These are phyloP conservation scores for Motacilla tschutschensis DNA, from an alignment of 2,113 vertebrate species.

Conservation along the genomic window DNA sequence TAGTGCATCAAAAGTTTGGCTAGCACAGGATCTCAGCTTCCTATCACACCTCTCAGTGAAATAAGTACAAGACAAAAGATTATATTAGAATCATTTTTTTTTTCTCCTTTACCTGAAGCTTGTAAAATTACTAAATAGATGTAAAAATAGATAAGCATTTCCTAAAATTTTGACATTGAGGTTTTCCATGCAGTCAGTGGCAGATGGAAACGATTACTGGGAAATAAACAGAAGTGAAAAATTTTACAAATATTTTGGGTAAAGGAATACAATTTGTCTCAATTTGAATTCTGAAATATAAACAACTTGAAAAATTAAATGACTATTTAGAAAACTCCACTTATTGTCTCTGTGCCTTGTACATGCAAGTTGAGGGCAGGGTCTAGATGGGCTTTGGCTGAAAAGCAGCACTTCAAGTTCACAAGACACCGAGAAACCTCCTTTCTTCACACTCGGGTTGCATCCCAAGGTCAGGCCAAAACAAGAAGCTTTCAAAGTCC, in stretches of 20 bases:
- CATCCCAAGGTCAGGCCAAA: neutral
- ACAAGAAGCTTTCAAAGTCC: neutral
- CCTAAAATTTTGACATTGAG: neutral
- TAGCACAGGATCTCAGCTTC: neutral
- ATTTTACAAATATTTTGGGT: neutral
- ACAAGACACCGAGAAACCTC: neutral
- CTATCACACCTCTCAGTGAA: neutral
- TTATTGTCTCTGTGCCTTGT: neutral
- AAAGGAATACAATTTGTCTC: neutral
- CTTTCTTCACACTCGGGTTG: neutral
- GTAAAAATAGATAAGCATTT: neutral
- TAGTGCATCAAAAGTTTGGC: neutral
- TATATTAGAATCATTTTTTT: neutral
- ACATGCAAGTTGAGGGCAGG: neutral
- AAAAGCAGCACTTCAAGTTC: neutral
- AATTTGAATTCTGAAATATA: neutral
- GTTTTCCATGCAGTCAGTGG: neutral
- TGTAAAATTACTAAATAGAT: neutral
- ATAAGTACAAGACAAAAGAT: neutral
- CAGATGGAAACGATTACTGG: neutral
- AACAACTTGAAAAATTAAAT: neutral
- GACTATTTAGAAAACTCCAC: neutral
- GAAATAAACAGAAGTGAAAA: neutral
- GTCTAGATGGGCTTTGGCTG: neutral
- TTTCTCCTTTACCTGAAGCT: neutral